Percentiles rank a stretch among this genome's conserved stretches.
Conservation (phyloP, 2,888 invertebrate species). For the Cantharis rustica region DNA sequence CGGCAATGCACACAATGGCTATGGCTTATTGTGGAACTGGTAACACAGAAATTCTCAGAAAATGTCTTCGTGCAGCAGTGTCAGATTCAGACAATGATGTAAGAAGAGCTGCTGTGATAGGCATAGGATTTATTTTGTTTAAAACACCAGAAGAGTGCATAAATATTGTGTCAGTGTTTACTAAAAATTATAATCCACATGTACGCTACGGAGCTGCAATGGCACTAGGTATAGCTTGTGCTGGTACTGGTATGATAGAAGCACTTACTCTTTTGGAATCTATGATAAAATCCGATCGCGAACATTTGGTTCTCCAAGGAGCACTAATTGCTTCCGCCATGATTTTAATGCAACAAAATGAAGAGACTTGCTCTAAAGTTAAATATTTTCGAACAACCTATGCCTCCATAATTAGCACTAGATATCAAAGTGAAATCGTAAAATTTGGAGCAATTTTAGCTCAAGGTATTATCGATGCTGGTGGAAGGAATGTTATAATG, state of each 20-base stretch:
- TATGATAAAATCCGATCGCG: conserved; percentile 96
- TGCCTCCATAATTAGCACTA: conserved; percentile 95
- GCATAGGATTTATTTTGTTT: conserved; percentile 54
- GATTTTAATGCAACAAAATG: conserved; percentile 97
- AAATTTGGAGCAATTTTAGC: conserved; percentile 98
- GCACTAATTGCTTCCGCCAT: conserved; percentile 96
- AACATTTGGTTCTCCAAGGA: conserved; percentile 98
- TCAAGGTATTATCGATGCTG: conserved; percentile 84
- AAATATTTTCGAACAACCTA: conserved; percentile 94
- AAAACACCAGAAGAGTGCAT: conserved; percentile 96
- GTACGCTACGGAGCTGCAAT: conserved; percentile 99
- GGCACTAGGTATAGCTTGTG: conserved; percentile 98
- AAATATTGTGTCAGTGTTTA: conserved; percentile 93
- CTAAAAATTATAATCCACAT: conserved; percentile 99
- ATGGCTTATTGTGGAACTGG: conserved; percentile 99
- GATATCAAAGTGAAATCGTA: conserved; percentile 99
- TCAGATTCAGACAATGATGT: conserved; percentile 99
- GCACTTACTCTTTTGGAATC: conserved; percentile 95
- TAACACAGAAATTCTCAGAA: conserved; percentile 92
- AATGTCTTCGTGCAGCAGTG: conserved; percentile 89
- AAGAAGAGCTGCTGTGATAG: conserved; percentile 95
- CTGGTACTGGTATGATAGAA: conserved; percentile 96
- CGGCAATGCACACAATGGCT: conserved; percentile 97
- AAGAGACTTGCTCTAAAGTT: conserved; percentile 91
- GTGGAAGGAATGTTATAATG: conserved; percentile 94